Evolutionary conservation across 2,888 invertebrate genomes (phyloP).

Genomic region (Ichneumon xanthorius): DNA sequence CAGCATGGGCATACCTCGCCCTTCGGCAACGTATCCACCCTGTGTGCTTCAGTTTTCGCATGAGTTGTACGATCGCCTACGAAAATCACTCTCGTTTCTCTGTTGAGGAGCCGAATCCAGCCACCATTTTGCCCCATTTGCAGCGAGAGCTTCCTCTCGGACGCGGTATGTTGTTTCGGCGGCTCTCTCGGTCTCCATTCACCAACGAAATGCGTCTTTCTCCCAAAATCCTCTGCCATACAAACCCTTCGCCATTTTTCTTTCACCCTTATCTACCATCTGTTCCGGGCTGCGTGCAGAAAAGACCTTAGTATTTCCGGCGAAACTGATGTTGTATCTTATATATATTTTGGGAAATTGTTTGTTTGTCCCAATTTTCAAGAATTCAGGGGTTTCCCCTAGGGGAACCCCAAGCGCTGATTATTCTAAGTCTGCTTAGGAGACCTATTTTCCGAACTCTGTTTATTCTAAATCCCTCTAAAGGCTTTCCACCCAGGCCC

Average conservation of each 20-base stretch:
- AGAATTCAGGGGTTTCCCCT: no score
- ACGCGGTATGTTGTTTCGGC: slow-evolving; percentile 26
- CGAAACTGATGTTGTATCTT: not conserved
- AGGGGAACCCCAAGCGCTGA: no score
- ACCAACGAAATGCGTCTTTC: slow-evolving; percentile 4
- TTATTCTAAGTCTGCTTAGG: no score
- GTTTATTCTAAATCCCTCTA: no score
- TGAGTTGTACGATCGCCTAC: slow-evolving; percentile 59
- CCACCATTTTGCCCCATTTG: slow-evolving; percentile 49
- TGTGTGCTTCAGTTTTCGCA: slow-evolving; percentile 50
- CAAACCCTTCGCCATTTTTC: slow-evolving; percentile 32
- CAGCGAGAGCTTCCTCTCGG: slow-evolving; percentile 3
- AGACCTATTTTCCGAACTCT: no score
- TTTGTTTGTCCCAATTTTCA: not conserved
- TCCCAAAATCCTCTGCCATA: not conserved
- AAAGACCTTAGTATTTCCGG: not conserved
- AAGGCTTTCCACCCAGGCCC: no score
- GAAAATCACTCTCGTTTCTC: slow-evolving; percentile 44
- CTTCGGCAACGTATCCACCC: slow-evolving; percentile 33
- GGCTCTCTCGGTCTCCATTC: not conserved
- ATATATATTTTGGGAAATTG: not conserved
- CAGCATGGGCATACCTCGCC: slow-evolving; percentile 21
- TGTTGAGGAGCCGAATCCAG: slow-evolving; percentile 23
- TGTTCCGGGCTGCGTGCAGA: not conserved
- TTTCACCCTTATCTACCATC: slow-evolving; percentile 23